These are phyloP conservation scores for Halichoerus grypus DNA, from an alignment of 2,113 vertebrate genomes.

Conservation along the genomic window DNA sequence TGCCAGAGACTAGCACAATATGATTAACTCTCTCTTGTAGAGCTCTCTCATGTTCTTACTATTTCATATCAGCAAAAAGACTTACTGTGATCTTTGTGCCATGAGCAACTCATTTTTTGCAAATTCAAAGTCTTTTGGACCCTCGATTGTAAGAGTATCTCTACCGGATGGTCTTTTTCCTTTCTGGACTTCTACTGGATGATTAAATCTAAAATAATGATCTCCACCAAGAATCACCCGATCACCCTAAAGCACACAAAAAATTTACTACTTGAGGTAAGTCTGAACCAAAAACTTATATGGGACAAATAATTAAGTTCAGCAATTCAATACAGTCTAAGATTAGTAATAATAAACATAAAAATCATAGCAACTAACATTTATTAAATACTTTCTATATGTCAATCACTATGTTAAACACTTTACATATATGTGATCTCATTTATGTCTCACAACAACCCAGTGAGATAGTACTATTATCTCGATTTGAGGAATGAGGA, in stretches of 20 bases:
- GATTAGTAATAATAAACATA: neutral
- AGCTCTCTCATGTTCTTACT: neutral
- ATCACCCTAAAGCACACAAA: conserved; percentile 91
- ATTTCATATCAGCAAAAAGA: neutral
- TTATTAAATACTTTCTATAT: neutral
- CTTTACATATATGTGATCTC: neutral
- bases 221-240: conserved; percentile 96
- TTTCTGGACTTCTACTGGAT: conserved; percentile 94
- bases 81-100: conserved; percentile 94
- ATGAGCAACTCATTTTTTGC: conserved; percentile 96
- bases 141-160: conserved; percentile 82
- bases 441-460: neutral
- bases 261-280: neutral
- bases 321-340: neutral
- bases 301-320: neutral
- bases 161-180: conserved; percentile 87
- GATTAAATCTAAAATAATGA: conserved; percentile 98
- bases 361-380: neutral
- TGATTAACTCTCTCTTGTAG: neutral
- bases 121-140: conserved; percentile 96
- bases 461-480: neutral
- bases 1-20: neutral
- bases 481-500: neutral
- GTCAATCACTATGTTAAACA: neutral
- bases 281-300: neutral